Percentiles rank a stretch among this genome's conserved stretches.
Conservation (phyloP, 2,113 vertebrate genomes). For the Apeltes quadracus region DNA sequence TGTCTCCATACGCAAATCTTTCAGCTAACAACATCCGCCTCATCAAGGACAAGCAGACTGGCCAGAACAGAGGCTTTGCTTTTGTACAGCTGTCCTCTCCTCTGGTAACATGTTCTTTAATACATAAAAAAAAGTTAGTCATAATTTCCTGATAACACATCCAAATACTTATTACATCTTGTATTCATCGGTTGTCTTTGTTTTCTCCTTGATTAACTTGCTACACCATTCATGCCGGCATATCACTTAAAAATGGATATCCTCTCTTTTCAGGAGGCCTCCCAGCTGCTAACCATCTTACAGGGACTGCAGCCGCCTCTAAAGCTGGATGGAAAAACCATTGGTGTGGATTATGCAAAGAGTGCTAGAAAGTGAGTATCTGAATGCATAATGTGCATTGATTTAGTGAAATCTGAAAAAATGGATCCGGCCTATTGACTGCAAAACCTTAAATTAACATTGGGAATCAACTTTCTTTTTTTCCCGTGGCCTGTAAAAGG, state of each 20-base stretch:
- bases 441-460: not conserved
- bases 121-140: not conserved
- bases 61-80: slow-evolving; percentile 96
- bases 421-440: not conserved
- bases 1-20: slow-evolving; percentile 95
- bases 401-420: not conserved
- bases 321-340: slow-evolving; percentile 97
- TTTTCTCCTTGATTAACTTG: not conserved
- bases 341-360: slow-evolving; percentile 98
- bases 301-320: slow-evolving; percentile 94
- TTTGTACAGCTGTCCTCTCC: slow-evolving; percentile 97
- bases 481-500: slow-evolving; percentile 68
- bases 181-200: not conserved
- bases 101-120: slow-evolving; percentile 81
- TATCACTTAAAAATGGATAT: not conserved
- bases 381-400: not conserved
- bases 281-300: slow-evolving; percentile 94
- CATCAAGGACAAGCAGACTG: slow-evolving; percentile 98
- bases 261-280: slow-evolving; percentile 87
- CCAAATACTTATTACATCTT: not conserved
- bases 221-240: not conserved
- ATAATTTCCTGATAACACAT: not conserved
- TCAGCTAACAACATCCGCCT: slow-evolving; percentile 95
- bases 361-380: slow-evolving; percentile 95
- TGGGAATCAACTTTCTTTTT: not conserved